Base-by-base conservation (phyloP, 2,888 invertebrate species). In the Archips xylosteana region DNA sequence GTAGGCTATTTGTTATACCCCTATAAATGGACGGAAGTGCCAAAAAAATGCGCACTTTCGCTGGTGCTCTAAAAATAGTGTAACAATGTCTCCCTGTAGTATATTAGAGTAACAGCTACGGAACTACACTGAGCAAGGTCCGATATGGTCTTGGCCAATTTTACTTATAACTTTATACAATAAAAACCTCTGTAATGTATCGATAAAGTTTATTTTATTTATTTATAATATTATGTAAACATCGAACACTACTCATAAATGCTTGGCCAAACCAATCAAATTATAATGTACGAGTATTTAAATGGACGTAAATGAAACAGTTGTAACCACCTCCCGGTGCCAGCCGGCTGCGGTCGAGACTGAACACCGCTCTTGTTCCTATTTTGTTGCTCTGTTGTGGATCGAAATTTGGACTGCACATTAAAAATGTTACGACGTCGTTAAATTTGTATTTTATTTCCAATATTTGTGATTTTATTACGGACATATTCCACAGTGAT, bases 381-480 rank as follows among this genome's bases (percentile, higher is more conserved):
- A 73, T 63, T 59, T 59, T 59, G 73, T 73, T 71, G 65, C 32
- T 9, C 15, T 9, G 64, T 12, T 34, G 64, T 39, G 49, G 47
- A 54, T 45, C 13, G 66, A 47, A n/a, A 54, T 66, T 47, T 47
- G 51, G 36, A 23, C 32, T 2, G 47, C 23, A 32, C 3, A 34
- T 42, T 73, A 39, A 49, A 68, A 59, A 59, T 15, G 57, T 73
- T 68, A 73, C 68, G 73, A 73, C 63, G 54, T 64, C 68, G 47
- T 73, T 59, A 68, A 68, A 64, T 73, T 47, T 15, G 49, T 68
- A 49, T 63, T 73, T 73, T 73, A 73, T 73, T 64, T 68, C 62
- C 57, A 72, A 73, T 68, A 63, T 67, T 34, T 59, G 59, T 73
- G 63, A 59, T 64, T 72, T 69, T 73, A 73, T 68, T 57, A 63